A percentile compares a stretch with the other conserved stretches of the same genome.
Conservation (phyloP, 2,888 invertebrate species). For the Netelia melanura region DNA sequence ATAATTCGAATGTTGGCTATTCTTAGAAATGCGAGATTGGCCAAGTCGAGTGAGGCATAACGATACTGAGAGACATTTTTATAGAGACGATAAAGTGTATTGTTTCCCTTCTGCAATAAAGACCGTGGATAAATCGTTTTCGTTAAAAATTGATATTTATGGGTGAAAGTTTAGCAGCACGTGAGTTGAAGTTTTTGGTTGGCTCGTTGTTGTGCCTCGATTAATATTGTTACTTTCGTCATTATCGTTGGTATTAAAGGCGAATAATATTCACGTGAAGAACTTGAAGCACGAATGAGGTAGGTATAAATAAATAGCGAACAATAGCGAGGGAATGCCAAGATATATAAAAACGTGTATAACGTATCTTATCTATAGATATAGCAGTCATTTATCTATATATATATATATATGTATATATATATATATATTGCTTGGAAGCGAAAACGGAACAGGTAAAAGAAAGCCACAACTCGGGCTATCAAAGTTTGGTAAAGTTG, state of each 20-base stretch:
- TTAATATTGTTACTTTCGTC: conserved; percentile 39
- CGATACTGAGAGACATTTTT: not conserved
- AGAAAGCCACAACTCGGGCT: conserved; percentile 62
- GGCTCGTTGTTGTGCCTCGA: not conserved
- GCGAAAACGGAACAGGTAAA: conserved; percentile 54
- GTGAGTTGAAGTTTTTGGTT: conserved; percentile 1
- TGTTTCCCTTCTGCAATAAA: not conserved
- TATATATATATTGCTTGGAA: not conserved
- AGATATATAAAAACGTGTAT: not conserved
- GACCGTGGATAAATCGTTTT: too few relatives aligned
- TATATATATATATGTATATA: not conserved
- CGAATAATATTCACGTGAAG: conserved; percentile 51
- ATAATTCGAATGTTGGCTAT: not conserved
- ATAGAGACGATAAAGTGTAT: not conserved
- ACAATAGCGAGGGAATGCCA: not conserved
- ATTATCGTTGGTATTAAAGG: conserved; percentile 38
- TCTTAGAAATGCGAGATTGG: not conserved
- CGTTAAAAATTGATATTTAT: not conserved
- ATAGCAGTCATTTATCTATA: not conserved
- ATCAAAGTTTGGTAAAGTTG: conserved; percentile 64
- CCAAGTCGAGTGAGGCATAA: not conserved
- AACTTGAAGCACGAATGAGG: conserved; percentile 8
- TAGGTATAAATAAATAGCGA: conserved; percentile 25
- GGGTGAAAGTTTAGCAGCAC: not conserved
- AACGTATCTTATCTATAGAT: not conserved